These are phyloP conservation scores for Cephus sareptanus DNA, from an alignment of 2,888 invertebrate genomes.

Conservation along the genomic window DNA sequence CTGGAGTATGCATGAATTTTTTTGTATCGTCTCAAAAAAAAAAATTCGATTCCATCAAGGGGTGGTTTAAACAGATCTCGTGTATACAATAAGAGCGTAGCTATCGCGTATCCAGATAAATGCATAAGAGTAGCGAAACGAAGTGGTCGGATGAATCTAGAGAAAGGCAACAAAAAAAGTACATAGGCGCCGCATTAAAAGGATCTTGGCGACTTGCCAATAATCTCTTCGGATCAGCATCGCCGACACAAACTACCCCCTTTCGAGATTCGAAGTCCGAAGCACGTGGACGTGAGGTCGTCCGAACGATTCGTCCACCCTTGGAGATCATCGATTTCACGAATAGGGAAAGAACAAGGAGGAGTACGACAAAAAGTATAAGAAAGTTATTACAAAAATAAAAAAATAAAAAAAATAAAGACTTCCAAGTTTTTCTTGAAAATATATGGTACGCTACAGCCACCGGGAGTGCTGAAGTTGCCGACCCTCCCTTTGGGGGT, in stretches of 20 bases:
- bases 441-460: neutral
- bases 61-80: no score
- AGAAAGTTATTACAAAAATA: neutral
- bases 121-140: neutral
- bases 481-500: neutral
- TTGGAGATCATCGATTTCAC: neutral
- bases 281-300: slow-evolving; percentile 8
- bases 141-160: slow-evolving; percentile 30
- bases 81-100: neutral
- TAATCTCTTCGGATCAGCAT: slow-evolving; percentile 44
- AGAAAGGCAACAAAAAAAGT: slow-evolving; percentile 25
- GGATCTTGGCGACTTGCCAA: slow-evolving; percentile 41
- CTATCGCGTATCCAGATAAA: neutral
- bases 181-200: slow-evolving; percentile 34
- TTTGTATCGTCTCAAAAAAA: no score
- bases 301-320: slow-evolving; percentile 22
- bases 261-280: slow-evolving; percentile 3
- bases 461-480: neutral
- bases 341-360: neutral
- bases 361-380: neutral
- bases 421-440: neutral
- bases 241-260: slow-evolving; percentile 20
- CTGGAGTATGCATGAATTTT: no score
- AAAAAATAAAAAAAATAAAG: neutral
- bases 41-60: no score